Percentiles rank a stretch among this genome's conserved stretches.
phyloP scores from a whole-genome alignment of 2,797 vertebrate species.

The Neosilurus hyrtlii region DNA sequence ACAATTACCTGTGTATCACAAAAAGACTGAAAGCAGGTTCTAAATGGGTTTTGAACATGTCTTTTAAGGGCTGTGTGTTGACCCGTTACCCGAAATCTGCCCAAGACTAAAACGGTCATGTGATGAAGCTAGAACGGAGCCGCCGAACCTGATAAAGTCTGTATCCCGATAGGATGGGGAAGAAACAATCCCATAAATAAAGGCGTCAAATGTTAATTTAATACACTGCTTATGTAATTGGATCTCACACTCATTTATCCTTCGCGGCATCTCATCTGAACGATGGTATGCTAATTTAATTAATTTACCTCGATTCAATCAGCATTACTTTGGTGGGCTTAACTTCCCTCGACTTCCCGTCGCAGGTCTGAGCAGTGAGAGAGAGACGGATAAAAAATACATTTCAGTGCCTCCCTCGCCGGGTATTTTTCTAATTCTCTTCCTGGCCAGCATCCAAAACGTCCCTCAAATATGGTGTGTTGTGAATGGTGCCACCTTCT shows the following conservation, averaged over 20 bases:
- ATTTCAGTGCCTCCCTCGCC: neutral
- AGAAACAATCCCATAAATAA: conserved; percentile 45
- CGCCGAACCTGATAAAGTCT: neutral
- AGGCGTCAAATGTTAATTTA: conserved; percentile 52
- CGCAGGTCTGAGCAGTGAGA: neutral
- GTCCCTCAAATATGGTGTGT: conserved; percentile 22
- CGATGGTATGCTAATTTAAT: conserved; percentile 62
- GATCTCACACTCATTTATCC: conserved; percentile 57
- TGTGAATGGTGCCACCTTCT: conserved; percentile 57
- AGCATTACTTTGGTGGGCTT: conserved; percentile 35
- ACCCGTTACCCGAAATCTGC: too few relatives aligned
- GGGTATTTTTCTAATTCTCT: conserved; percentile 14
- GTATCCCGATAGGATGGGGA: neutral
- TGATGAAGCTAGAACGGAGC: neutral
- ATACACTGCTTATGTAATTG: conserved; percentile 55
- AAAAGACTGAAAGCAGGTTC: too few relatives aligned
- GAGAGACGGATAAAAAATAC: conserved; percentile 18
- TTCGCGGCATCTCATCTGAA: conserved; percentile 52
- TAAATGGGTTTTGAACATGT: too few relatives aligned
- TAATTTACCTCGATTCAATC: conserved; percentile 56
- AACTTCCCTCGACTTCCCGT: conserved; percentile 40
- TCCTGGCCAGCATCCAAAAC: conserved; percentile 11
- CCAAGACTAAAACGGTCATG: neutral
- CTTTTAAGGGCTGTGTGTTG: too few relatives aligned
- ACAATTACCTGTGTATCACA: too few relatives aligned